Evolutionary conservation across 2,888 invertebrate species (phyloP), one percentile per base, ranked within the genome.

Genomic region (Trachelus tabidus): DNA sequence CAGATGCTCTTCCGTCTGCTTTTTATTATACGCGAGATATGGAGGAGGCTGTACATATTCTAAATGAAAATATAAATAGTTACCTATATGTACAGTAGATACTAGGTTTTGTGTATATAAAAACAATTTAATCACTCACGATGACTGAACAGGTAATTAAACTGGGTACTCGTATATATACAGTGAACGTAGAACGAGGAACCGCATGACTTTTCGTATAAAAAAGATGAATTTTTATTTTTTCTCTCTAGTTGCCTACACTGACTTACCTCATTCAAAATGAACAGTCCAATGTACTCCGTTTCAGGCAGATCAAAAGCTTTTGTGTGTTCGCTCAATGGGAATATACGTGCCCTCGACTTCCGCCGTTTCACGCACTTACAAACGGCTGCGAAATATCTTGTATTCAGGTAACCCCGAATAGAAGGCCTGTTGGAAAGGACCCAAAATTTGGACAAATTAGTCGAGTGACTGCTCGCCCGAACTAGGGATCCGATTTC

Each of bases 1-100:
- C 80, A 82, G 81, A 81, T 81, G 83, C 76, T 76, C 69, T 69
- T 68, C 31, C 35, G 75, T 56, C 33, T 15, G 69, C 33, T 35
- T n/a, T 73, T 79, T 79, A 75, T 76, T 69, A 15, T 34, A 68
- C 69, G 31, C 12, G 40, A 40, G 31, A 35, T 15, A 12, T 31
- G 6, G 23, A 56, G 56, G 56, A 56, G 56, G 56, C 9, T 56
- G 15, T 56, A 56, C 23, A 56, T 56, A 56, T 15, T 56, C 23
- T 56, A 56, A 56, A 56, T 56, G 56, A 56, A 56, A 56, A 23
- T 56, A 23, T 56, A 56, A 56, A 56, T 23, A 56, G 56, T 23
- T 56, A 35, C 35, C 35, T 35, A 12, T 12, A 23, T 56, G 2
- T 56, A 56, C 2, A 56, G 6, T 23, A 2, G 23, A 23, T 23